These are phyloP conservation scores for Chelon auratus DNA, from an alignment of 2,797 vertebrate genomes.

Conservation along the genomic window DNA sequence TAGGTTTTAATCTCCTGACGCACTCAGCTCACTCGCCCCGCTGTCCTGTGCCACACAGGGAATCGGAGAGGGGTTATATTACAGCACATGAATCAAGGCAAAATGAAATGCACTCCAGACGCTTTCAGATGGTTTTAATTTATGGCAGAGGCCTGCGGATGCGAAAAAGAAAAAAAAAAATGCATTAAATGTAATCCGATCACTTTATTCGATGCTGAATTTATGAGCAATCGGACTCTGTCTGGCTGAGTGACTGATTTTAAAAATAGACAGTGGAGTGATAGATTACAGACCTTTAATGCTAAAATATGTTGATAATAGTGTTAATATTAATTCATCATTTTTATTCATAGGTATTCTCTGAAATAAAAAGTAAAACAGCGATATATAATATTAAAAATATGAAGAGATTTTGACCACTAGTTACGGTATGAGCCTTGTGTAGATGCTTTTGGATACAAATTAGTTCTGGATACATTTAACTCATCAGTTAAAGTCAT, in stretches of 20 bases:
- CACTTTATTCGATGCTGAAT: conserved; percentile 91
- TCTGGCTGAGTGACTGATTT: conserved; percentile 87
- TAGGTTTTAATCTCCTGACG: conserved; percentile 88
- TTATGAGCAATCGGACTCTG: conserved; percentile 86
- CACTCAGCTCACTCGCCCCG: conserved; percentile 78
- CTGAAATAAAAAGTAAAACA: conserved; percentile 4
- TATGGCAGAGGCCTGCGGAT: conserved; percentile 90
- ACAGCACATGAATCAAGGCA: conserved; percentile 92
- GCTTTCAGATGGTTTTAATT: conserved; percentile 95
- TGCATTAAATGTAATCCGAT: conserved; percentile 95
- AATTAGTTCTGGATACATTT: not conserved
- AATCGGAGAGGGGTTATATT: conserved; percentile 93
- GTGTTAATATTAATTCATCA: conserved; percentile 27
- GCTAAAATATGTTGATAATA: conserved; percentile 49
- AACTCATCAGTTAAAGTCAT: not conserved
- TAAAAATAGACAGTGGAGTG: conserved; percentile 84
- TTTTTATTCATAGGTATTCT: conserved; percentile 2
- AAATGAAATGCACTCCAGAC: conserved; percentile 96
- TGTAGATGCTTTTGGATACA: conserved; percentile 5
- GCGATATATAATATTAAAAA: not conserved
- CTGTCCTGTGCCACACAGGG: conserved; percentile 84
- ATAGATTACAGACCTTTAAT: conserved; percentile 66
- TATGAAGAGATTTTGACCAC: not conserved
- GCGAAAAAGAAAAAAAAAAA: conserved; percentile 76
- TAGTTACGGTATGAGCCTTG: not conserved